These are phyloP conservation scores for Nemopilema nomurai DNA, from an alignment of 30 jellyfish, hydroid and myxozoan genomes.

Conservation along the genomic window DNA sequence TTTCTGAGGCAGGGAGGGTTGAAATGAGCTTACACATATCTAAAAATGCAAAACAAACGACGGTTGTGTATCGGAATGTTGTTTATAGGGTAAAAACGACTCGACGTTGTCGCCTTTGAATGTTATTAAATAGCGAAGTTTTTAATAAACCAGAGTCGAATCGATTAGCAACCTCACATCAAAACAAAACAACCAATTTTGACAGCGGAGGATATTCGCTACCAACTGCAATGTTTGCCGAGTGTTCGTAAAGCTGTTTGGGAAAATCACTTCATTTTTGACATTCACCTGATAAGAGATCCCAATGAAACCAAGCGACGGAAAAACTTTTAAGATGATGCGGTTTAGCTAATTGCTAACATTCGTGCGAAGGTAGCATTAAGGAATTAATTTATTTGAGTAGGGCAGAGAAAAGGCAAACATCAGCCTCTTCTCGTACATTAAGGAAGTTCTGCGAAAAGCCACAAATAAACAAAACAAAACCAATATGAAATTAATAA, in stretches of 20 bases:
- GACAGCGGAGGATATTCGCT: neutral
- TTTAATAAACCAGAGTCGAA: neutral
- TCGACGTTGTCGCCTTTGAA: neutral
- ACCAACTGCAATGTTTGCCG: neutral
- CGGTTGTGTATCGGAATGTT: neutral
- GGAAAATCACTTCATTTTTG: neutral
- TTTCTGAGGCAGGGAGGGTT: no score
- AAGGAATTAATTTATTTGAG: constrained; percentile 55
- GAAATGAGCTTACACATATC: neutral
- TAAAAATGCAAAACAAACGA: neutral
- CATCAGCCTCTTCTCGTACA: constrained; percentile 11
- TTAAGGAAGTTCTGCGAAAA: constrained; percentile 46
- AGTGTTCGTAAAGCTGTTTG: neutral
- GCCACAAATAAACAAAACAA: constrained; percentile 43
- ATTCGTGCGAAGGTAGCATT: constrained; percentile 31
- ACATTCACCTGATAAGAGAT: neutral
- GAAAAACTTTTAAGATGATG: neutral
- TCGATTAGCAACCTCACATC: neutral
- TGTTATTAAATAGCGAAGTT: neutral
- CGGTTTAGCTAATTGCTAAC: neutral
- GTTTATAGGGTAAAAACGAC: neutral
- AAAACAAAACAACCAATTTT: neutral
- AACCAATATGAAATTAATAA: constrained; percentile 31
- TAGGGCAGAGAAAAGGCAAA: constrained; percentile 28
- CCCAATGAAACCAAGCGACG: neutral